Evolutionary conservation across 2,888 invertebrate genomes (phyloP).

Genomic region (Neocrepidodera transversa): DNA sequence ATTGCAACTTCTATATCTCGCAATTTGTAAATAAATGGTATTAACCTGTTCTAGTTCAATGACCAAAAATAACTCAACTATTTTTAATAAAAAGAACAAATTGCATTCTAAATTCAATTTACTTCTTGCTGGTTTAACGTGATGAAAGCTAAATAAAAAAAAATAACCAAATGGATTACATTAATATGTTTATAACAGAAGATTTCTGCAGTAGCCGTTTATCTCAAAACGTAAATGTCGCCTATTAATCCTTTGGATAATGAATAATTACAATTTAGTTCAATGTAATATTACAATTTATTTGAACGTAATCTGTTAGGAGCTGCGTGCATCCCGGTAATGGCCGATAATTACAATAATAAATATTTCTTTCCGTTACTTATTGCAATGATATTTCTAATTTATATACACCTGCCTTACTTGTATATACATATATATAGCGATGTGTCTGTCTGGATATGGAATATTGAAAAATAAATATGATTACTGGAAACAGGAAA

Average conservation of each 20-base stretch:
- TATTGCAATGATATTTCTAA: constrained; percentile 3
- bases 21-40: too few species aligned
- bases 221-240: constrained; percentile 5
- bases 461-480: neutral
- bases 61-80: too few species aligned
- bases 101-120: neutral
- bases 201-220: constrained; percentile 4
- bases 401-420: constrained; percentile 8
- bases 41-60: too few species aligned
- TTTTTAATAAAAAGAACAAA: too few species aligned
- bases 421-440: neutral
- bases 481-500: neutral
- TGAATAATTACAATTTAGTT: constrained; percentile 2
- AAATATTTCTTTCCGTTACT: constrained; percentile 16
- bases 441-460: neutral
- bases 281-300: constrained; percentile 12
- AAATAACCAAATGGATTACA: too few species aligned
- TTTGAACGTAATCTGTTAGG: constrained; percentile 12
- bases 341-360: constrained; percentile 12
- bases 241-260: constrained; percentile 6
- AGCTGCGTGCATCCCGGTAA: constrained; percentile 15
- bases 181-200: neutral
- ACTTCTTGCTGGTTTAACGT: neutral
- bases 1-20: too few species aligned
- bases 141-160: neutral